phyloP scores from a whole-genome alignment of 2,888 invertebrate species.

The Acrobasis consociella region DNA sequence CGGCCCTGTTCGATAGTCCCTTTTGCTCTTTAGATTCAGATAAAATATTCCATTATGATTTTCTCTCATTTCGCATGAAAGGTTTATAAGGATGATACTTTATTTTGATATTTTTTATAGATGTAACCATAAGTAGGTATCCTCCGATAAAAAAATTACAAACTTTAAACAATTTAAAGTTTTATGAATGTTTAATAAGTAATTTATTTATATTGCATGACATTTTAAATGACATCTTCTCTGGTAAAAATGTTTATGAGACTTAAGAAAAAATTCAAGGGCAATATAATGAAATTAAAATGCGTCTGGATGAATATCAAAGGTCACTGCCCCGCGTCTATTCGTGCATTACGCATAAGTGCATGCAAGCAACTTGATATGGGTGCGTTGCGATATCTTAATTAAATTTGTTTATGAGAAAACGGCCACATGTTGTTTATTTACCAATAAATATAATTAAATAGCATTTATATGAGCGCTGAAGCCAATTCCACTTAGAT shows the following conservation, averaged over 20 bases:
- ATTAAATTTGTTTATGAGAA: constrained; percentile 21
- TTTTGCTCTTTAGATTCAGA: constrained; percentile 14
- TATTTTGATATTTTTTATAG: constrained; percentile 5
- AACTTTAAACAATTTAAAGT: neutral
- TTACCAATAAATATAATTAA: constrained; percentile 7
- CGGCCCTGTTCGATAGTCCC: constrained; percentile 15
- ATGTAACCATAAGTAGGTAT: neutral
- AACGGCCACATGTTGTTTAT: constrained; percentile 2
- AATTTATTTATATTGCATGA: neutral
- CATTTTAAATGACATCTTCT: neutral
- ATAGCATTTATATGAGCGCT: neutral
- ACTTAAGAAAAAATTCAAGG: neutral
- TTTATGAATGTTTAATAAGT: neutral
- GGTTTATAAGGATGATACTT: neutral
- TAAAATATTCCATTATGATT: constrained; percentile 12
- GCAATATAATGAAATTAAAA: constrained; percentile 20
- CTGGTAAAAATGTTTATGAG: neutral
- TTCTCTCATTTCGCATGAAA: constrained; percentile 8
- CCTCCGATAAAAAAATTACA: neutral
- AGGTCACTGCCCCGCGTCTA: constrained; percentile 18
- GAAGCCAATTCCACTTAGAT: constrained; percentile 6
- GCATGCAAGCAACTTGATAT: constrained; percentile 14
- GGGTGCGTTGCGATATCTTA: constrained; percentile 14
- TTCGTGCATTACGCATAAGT: constrained; percentile 17
- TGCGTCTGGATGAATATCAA: constrained; percentile 18